Percentiles rank a stretch among this genome's conserved stretches.
Conservation (phyloP, 2,113 vertebrate species). For the Sphaerodactylus townsendi region DNA sequence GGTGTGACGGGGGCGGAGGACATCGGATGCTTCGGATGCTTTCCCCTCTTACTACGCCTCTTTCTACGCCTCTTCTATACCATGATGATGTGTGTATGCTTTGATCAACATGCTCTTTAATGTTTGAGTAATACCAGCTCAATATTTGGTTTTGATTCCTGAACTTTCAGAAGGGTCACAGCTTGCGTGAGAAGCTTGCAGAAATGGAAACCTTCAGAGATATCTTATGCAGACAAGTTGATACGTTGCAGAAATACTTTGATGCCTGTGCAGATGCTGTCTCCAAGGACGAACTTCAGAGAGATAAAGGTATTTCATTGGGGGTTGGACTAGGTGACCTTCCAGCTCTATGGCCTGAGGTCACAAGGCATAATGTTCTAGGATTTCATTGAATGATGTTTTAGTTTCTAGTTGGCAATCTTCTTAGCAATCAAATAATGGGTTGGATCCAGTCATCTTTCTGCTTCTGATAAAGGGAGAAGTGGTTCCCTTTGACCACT, state of each 20-base stretch:
- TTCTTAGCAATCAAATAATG: background rate
- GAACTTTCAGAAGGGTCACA: slow-evolving; percentile 89
- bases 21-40: too few species aligned
- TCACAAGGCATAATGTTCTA: background rate
- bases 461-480: too few species aligned
- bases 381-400: background rate
- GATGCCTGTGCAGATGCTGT: slow-evolving; percentile 88
- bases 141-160: background rate
- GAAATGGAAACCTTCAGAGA: slow-evolving; percentile 99
- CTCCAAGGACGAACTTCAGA: slow-evolving; percentile 93
- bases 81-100: background rate
- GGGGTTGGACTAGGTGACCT: too few species aligned
- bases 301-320: slow-evolving; percentile 87
- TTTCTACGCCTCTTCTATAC: too few species aligned
- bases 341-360: background rate
- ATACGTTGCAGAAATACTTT: slow-evolving; percentile 85
- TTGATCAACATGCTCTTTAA: background rate
- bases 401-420: background rate
- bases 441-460: too few species aligned
- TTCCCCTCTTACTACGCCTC: too few species aligned
- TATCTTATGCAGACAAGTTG: slow-evolving; percentile 87
- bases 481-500: too few species aligned
- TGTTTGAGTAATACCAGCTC: background rate
- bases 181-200: slow-evolving; percentile 93
- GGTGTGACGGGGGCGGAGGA: too few species aligned